Evolutionary conservation across 2,113 vertebrate genomes (phyloP), one percentile per base, ranked within the genome.

Genomic region (Macquaria australasica): DNA sequence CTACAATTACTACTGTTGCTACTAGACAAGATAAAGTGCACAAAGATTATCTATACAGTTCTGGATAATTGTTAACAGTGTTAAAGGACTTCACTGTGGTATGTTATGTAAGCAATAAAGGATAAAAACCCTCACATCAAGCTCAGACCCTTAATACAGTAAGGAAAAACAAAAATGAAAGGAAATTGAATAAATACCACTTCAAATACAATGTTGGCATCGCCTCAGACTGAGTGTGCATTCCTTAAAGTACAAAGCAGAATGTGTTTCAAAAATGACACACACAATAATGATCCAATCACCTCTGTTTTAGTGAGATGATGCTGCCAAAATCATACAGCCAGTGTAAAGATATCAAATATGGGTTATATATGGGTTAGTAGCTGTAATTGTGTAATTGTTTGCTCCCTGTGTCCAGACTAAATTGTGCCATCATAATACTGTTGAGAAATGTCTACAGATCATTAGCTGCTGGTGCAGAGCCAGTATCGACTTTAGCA

Each of bases 101-200:
- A 2, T 66, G 21, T 81, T 69, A 67, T 60, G 14, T n/a, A 43
- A 83, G 76, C 21, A 23, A 20, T 37, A 62, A 81, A 63, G 16
- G 15, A 59, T 39, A 28, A 21, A 69, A 6, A 71, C 55, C 8
- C 3, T 56, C 1, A 23, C 7, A 67, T 70, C 14, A 50, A 66
- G 31, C 62, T 66, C 34, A 53, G 43, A 64, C 12, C 53, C 6
- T 25, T 75, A 41, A 58, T 62, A 82, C 34, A 62, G 73, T 1
- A 20, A 43, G 8, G 12, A 53, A 73, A 77, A 73, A 64, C 9
- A 62, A 75, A 62, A 72, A n/a, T 55, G 59, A 68, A 70, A 86
- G 18, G 34, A 82, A 71, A 72, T 3, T 15, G 6, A 67, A 62
- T 71, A 55, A 55, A 7, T n/a, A 34, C 37, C 5, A 18, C n/a